These are phyloP conservation scores for Chouioia cunea DNA, from an alignment of 2,888 invertebrate genomes.

Conservation along the genomic window DNA sequence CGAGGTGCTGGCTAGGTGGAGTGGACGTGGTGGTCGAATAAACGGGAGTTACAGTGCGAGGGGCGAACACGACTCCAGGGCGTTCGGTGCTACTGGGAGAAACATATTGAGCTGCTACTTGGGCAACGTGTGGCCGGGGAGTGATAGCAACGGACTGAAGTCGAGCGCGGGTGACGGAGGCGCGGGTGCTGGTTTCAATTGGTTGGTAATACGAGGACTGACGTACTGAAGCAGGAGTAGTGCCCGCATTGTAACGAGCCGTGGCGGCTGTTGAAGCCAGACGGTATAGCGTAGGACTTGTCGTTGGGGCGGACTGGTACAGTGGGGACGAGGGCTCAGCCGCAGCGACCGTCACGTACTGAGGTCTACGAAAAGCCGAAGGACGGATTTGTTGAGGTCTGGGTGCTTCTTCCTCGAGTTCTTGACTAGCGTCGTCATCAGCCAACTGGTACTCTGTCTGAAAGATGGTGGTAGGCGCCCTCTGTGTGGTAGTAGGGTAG, in stretches of 20 bases:
- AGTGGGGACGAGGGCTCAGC: constrained; percentile 57
- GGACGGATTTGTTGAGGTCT: constrained; percentile 67
- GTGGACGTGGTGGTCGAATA: constrained; percentile 60
- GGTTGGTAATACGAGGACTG: constrained; percentile 57
- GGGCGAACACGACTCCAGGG: constrained; percentile 64
- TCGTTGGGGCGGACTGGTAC: constrained; percentile 60
- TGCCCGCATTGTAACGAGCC: constrained; percentile 76
- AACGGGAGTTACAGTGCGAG: constrained; percentile 59
- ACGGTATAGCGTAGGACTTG: constrained; percentile 73
- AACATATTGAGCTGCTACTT: constrained; percentile 65
- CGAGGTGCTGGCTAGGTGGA: constrained; percentile 68
- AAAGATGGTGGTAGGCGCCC: constrained; percentile 77
- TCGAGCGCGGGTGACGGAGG: constrained; percentile 56
- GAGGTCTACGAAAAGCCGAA: constrained; percentile 65
- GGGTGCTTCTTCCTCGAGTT: constrained; percentile 73
- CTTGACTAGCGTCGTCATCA: constrained; percentile 71
- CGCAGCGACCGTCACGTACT: constrained; percentile 45
- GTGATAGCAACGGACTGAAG: constrained; percentile 72
- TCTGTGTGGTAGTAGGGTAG: constrained; percentile 67
- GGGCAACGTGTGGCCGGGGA: constrained; percentile 69
- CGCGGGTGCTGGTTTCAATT: constrained; percentile 60
- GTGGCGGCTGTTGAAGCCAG: constrained; percentile 69
- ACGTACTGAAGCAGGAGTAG: constrained; percentile 72
- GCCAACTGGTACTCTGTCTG: constrained; percentile 76
- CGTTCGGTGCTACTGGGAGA: constrained; percentile 68